Evolutionary conservation across 2,888 invertebrate species (phyloP), one percentile per base, ranked within the genome.

Genomic region (Sceliomorpha sp.): DNA sequence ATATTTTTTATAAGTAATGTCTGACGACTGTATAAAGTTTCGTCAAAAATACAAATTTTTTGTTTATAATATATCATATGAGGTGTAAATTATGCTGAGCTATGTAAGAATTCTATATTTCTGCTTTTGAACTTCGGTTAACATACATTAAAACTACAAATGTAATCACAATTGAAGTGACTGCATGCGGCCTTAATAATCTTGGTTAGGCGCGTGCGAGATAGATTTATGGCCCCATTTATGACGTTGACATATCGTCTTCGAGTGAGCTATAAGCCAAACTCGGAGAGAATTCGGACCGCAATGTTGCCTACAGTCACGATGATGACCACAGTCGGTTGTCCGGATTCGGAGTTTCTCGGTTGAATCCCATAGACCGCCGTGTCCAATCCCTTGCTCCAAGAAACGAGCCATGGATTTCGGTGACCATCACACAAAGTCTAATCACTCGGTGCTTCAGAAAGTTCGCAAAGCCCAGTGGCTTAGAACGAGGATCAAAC

Each of bases 181-280:
- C 34, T 59, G 45, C 63, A 53, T 62, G 59, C 20, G 71, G 66
- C 58, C 34, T 14, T 34, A 48, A 44, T 51, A 55, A 60, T 44
- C 44, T 29, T 56, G 44, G 44, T 59, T 64, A 50, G 76, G 76
- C 81, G 80, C 80, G 80, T 81, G 81, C 80, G 76, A 79, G 80
- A 74, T 64, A 79, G 80, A 84, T 84, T 84, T 84, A 83, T 80
- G 75, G 75, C 70, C 72, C 71, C 79, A 76, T 79, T 82, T 84
- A 84, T 82, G 84, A 83, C 83, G 75, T 83, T 82, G 83, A 84
- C 81, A 78, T 78, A 84, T 83, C 82, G 77, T 79, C 75, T 75
- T 68, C 72, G 72, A 56, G 73, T 75, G 78, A 73, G 76, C 73
- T 75, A 77, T 77, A 78, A 80, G 77, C 73, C 80, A 72, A 76